These are phyloP conservation scores for Uromys caudimaculatus DNA, from an alignment of 2,797 vertebrate genomes.

Conservation along the genomic window DNA sequence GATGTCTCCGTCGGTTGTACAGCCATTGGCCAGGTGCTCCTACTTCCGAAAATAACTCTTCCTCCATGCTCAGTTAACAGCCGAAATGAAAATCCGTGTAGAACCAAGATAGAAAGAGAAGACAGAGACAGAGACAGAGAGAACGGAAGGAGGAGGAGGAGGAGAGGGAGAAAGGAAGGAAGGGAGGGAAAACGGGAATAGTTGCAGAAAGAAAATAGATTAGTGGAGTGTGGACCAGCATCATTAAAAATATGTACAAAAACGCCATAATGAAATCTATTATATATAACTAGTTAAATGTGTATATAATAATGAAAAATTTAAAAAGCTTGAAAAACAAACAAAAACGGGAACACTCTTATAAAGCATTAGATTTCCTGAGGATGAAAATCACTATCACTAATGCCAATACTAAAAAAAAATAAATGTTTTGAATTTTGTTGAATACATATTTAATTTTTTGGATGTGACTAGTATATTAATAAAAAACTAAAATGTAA, in stretches of 20 bases:
- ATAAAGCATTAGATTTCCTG: not conserved
- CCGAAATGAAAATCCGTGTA: not conserved
- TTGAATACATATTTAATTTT: not conserved
- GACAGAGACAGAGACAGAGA: not conserved
- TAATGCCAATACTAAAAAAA: slow-evolving; percentile 19
- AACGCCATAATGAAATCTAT: not conserved
- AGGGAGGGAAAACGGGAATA: not conserved
- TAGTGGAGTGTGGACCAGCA: not conserved
- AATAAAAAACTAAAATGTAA: not conserved
- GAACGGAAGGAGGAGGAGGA: no score
- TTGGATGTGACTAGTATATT: slow-evolving; percentile 25
- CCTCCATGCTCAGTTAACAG: no score
- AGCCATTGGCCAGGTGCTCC: not conserved
- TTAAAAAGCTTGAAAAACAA: not conserved
- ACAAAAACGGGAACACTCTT: not conserved
- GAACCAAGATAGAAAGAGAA: not conserved
- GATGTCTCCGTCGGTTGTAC: not conserved
- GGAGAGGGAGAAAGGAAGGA: no score
- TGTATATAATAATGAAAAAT: not conserved
- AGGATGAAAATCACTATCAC: slow-evolving; percentile 34
- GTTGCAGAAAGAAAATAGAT: not conserved
- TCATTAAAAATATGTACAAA: not conserved
- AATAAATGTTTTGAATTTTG: not conserved
- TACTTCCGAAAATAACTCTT: not conserved
- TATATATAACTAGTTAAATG: not conserved